Percentiles rank a stretch among this genome's conserved stretches.
These are phyloP conservation scores for Hystrix brachyura DNA, from an alignment of 2,113 vertebrate species.

Conservation along the genomic window DNA sequence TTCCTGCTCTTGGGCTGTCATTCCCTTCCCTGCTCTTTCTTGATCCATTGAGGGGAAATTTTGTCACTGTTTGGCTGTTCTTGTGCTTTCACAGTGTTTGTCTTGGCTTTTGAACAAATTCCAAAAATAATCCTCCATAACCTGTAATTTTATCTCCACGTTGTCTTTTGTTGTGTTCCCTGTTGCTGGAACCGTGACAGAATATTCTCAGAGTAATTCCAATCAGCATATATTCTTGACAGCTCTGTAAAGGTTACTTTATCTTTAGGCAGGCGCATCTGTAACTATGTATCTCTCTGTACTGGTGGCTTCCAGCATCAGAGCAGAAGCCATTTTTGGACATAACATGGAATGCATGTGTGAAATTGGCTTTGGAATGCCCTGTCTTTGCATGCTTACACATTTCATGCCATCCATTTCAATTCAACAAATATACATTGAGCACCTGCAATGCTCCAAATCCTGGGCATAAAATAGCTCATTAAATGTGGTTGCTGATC, in stretches of 20 bases:
- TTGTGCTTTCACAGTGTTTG: conserved; percentile 1
- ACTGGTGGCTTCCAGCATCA: background rate
- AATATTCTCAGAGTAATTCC: conserved; percentile 27
- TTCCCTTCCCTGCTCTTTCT: conserved; percentile 42
- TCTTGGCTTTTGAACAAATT: conserved; percentile 70
- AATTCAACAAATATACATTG: background rate
- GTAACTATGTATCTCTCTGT: background rate
- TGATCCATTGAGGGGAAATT: conserved; percentile 1
- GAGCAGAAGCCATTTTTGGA: background rate
- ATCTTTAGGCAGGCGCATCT: background rate
- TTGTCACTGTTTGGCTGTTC: conserved; percentile 55
- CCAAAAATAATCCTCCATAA: conserved; percentile 61
- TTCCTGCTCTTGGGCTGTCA: background rate
- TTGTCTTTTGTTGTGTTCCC: conserved; percentile 73
- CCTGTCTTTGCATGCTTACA: background rate
- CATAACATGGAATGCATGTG: background rate
- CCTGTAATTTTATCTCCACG: conserved; percentile 72
- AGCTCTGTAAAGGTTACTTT: conserved; percentile 39
- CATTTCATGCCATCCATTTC: background rate
- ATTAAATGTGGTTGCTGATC: background rate
- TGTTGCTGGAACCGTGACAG: conserved; percentile 48
- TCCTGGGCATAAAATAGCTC: background rate
- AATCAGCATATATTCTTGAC: conserved; percentile 32
- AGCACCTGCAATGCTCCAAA: background rate
- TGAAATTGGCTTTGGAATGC: background rate